These are phyloP conservation scores for Limnephilus lunatus DNA, from an alignment of 2,888 invertebrate genomes.

Conservation along the genomic window DNA sequence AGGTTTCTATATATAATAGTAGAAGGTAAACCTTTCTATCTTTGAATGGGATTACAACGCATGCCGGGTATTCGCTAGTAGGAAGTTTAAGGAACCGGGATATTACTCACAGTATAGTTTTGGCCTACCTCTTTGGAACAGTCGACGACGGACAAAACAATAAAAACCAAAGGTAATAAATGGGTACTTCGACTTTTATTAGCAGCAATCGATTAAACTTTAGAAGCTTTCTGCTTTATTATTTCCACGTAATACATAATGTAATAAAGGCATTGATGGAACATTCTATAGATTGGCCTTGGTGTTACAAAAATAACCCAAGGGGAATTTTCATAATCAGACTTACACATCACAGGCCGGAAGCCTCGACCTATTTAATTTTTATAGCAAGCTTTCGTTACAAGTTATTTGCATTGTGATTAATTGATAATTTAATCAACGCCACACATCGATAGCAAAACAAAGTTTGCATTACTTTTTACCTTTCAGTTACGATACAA, in stretches of 20 bases:
- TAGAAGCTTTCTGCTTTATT: not conserved
- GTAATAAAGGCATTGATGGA: not conserved
- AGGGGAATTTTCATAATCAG: not conserved
- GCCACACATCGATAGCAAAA: too few relatives aligned
- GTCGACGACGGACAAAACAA: not conserved
- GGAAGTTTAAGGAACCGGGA: not conserved
- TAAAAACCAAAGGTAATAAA: not conserved
- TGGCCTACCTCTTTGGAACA: not conserved
- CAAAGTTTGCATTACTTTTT: too few relatives aligned
- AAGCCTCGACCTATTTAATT: not conserved
- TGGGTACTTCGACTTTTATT: not conserved
- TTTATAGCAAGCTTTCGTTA: not conserved
- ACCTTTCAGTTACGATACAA: too few relatives aligned
- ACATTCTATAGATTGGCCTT: not conserved
- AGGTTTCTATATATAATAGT: too few relatives aligned
- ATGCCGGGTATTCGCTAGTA: too few relatives aligned
- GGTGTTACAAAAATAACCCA: not conserved
- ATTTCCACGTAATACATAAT: not conserved
- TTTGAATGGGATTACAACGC: too few relatives aligned
- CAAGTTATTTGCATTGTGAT: not conserved
- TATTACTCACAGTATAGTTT: not conserved
- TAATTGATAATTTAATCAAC: not conserved
- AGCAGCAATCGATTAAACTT: constrained; percentile 5
- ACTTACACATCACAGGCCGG: not conserved
- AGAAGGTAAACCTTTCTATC: too few relatives aligned